Evolutionary conservation across 30 jellyfish, hydroid and myxozoan genomes (phyloP).

Genomic region (Sanderia malayensis): DNA sequence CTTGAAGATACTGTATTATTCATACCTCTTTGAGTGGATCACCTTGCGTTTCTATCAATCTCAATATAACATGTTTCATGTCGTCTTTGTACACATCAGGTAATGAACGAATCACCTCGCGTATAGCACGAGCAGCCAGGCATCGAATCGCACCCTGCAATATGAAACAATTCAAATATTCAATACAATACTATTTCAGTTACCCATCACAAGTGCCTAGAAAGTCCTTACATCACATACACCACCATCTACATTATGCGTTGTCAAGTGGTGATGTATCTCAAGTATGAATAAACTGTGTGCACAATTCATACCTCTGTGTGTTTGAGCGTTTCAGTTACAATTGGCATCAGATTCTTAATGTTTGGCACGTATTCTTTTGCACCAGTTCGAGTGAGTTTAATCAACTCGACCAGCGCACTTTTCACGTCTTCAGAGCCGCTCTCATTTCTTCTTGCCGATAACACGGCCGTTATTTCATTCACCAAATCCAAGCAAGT

Average conservation of each 20-base stretch:
- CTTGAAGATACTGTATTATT: neutral
- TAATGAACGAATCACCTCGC: slow-evolving; percentile 75
- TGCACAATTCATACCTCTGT: slow-evolving; percentile 58
- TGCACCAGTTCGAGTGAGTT: slow-evolving; percentile 56
- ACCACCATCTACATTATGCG: too few relatives aligned
- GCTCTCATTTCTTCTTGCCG: slow-evolving; percentile 50
- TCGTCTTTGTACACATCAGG: slow-evolving; percentile 75
- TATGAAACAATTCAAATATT: neutral
- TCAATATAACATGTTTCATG: slow-evolving; percentile 41
- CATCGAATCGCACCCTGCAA: slow-evolving; percentile 93
- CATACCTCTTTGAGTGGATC: slow-evolving; percentile 87
- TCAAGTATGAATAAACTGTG: too few relatives aligned
- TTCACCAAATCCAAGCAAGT: slow-evolving; percentile 57
- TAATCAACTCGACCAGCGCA: slow-evolving; percentile 79
- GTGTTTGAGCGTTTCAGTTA: slow-evolving; percentile 57
- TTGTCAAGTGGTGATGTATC: too few relatives aligned
- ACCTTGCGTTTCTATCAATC: slow-evolving; percentile 70
- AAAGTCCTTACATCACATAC: too few relatives aligned
- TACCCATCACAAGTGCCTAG: too few relatives aligned
- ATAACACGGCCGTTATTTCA: slow-evolving; percentile 62
- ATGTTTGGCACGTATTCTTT: slow-evolving; percentile 47
- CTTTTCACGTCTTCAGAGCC: slow-evolving; percentile 85
- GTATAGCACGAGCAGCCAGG: slow-evolving; percentile 81
- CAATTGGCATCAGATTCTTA: slow-evolving; percentile 55
- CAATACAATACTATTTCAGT: too few relatives aligned